Conservation (phyloP, 2,888 invertebrate species). For the Ophion ventricosus region DNA sequence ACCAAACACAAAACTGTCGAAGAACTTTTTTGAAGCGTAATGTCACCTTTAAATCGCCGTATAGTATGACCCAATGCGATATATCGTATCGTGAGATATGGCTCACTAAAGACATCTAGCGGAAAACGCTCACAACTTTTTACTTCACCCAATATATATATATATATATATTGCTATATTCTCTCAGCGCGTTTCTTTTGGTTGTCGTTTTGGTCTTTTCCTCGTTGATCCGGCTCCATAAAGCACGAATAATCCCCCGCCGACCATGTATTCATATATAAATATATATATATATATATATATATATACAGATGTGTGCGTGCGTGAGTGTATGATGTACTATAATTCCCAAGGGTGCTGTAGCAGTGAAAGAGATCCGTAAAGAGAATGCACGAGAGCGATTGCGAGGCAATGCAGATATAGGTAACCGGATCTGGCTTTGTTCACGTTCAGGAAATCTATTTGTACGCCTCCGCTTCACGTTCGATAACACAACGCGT, state of each 20-base stretch:
- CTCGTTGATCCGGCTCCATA: slow-evolving; percentile 60
- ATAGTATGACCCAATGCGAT: too few species aligned
- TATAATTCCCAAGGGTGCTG: slow-evolving; percentile 43
- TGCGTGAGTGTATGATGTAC: slow-evolving; percentile 8
- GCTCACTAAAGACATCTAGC: too few species aligned
- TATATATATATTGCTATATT: slow-evolving; percentile 20
- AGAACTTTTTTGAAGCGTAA: too few species aligned
- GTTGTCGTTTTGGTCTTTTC: slow-evolving; percentile 48
- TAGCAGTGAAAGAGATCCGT: background rate
- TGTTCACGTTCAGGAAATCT: slow-evolving; percentile 21
- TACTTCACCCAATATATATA: slow-evolving; percentile 64
- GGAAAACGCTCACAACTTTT: too few species aligned
- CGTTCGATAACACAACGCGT: slow-evolving; percentile 13
- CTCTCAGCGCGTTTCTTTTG: slow-evolving; percentile 20
- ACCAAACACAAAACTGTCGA: too few species aligned
- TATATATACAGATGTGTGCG: background rate
- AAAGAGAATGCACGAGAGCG: slow-evolving; percentile 17
- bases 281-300: background rate
- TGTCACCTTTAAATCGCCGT: too few species aligned
- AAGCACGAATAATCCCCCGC: slow-evolving; percentile 60
- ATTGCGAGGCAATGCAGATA: slow-evolving; percentile 5
- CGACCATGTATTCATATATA: slow-evolving; percentile 38
- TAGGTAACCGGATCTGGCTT: slow-evolving; percentile 5
- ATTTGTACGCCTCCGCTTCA: slow-evolving; percentile 10
- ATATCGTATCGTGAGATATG: too few species aligned